These are phyloP conservation scores for Drosophila simulans DNA, from an alignment of 1,140 invertebrate species.

Conservation along the genomic window DNA sequence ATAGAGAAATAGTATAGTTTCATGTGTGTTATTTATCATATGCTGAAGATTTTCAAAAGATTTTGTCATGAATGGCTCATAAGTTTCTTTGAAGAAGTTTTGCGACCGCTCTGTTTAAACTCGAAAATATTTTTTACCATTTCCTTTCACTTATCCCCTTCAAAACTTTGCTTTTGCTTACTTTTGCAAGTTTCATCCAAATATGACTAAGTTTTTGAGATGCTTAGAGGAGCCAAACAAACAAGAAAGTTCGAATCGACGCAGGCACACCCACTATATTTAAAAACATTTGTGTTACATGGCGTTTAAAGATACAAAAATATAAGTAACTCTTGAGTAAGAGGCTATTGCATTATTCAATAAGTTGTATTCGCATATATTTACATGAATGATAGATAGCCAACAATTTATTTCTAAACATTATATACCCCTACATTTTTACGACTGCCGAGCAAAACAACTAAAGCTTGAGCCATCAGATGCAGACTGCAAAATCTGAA, in stretches of 20 bases:
- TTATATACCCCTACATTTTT: background rate
- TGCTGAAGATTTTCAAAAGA: background rate
- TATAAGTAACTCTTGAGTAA: background rate
- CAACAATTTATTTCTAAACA: background rate
- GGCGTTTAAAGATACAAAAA: background rate
- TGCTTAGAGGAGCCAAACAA: conserved; percentile 22
- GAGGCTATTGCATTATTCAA: background rate
- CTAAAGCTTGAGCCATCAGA: conserved; percentile 37
- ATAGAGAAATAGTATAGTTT: background rate
- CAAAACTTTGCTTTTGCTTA: conserved; percentile 34
- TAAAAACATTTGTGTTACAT: background rate
- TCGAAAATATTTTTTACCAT: conserved; percentile 3
- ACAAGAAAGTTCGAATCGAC: background rate
- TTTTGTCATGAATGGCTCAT: background rate
- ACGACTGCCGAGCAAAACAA: conserved; percentile 11
- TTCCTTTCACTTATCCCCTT: conserved; percentile 11
- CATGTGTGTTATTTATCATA: background rate
- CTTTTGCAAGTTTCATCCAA: conserved; percentile 22
- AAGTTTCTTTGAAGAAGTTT: conserved; percentile 5
- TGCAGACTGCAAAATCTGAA: conserved; percentile 35
- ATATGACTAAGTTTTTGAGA: conserved; percentile 36
- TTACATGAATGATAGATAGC: background rate
- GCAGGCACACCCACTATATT: conserved; percentile 2
- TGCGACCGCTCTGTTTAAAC: background rate
- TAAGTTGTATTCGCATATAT: background rate